phyloP scores from a whole-genome alignment of 2,797 vertebrate species.

The Chrysocyon brachyurus region DNA sequence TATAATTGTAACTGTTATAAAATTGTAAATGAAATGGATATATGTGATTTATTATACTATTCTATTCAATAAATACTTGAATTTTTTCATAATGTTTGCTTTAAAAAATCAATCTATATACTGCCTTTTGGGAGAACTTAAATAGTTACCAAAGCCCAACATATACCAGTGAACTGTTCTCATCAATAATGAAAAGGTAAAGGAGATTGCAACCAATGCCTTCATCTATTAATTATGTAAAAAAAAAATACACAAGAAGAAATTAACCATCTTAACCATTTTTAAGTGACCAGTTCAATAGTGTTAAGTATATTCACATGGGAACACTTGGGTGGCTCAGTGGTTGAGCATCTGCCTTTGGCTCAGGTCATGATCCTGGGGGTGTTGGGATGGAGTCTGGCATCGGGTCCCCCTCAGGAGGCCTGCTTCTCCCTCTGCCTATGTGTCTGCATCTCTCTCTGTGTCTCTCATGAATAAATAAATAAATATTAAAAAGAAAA shows the following conservation, averaged over 20 bases:
- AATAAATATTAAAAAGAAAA: neutral
- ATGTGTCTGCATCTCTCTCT: too few species aligned
- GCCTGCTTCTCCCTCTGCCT: too few species aligned
- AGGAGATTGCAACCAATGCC: neutral
- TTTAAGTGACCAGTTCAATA: neutral
- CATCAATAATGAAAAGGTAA: slow-evolving; percentile 31
- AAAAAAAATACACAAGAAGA: neutral
- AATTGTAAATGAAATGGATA: slow-evolving; percentile 22
- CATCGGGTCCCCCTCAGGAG: too few species aligned
- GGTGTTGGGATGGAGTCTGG: too few species aligned
- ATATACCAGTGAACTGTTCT: neutral
- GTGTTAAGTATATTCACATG: neutral
- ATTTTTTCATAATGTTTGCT: slow-evolving; percentile 53
- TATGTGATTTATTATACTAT: neutral
- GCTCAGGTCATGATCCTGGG: too few species aligned
- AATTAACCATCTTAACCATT: neutral
- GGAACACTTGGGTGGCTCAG: too few species aligned
- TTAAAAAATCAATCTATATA: neutral
- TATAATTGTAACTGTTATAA: neutral
- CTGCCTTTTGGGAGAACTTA: neutral
- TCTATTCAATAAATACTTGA: slow-evolving; percentile 1
- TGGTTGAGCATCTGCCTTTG: too few species aligned
- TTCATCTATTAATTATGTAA: neutral
- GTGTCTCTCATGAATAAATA: too few species aligned
- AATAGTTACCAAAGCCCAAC: neutral